Evolutionary conservation across 2,888 invertebrate species (phyloP), one percentile per base, ranked within the genome.

Genomic region (Unio delphinus): DNA sequence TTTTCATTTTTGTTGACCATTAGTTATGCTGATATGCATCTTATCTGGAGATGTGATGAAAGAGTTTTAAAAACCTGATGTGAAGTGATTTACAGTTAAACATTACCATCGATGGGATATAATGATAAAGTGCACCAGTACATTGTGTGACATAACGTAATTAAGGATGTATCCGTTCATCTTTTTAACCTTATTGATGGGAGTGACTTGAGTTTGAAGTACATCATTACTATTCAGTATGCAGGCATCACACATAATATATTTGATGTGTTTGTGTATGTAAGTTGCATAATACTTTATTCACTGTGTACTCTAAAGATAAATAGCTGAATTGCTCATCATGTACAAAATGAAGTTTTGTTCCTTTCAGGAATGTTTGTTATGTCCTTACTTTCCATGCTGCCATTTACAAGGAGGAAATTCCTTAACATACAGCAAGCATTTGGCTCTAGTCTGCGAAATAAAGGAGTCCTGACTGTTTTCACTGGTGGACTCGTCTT

Each of bases 321-420:
- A 30, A 61, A 20, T 8, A 26, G n/a, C 61, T 28, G 28, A 26
- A 30, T 30, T 28, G 30, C 26, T 11, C n/a, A n/a, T 62, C 20
- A 15, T 18, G 4, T 62, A 5, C 34, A 62, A 28, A 4, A 34
- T 62, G 18, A 11, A 3, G 30, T 55, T 56, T 18, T 30, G 56
- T 61, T 55, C 60, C 57, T 23, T 65, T 7, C 68, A 82, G 81
- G 80, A 45, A 80, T 80, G 73, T 66, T 82, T 30, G 61, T 68
- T 15, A 61, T 80, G 58, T 68, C 76, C 1, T 6, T 82, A 23
- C 26, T 80, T 54, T 79, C 80, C 6, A 69, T 82, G 66, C 15
- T 81, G 2, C 82, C 81, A 15, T 45, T 57, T 0, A 72, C 73
- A 18, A 69, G 70, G 28, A 30, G 63, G 18, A 67, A 56, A 55